phyloP scores from a whole-genome alignment of 2,888 invertebrate genomes.

The Drosophila phalerata region DNA sequence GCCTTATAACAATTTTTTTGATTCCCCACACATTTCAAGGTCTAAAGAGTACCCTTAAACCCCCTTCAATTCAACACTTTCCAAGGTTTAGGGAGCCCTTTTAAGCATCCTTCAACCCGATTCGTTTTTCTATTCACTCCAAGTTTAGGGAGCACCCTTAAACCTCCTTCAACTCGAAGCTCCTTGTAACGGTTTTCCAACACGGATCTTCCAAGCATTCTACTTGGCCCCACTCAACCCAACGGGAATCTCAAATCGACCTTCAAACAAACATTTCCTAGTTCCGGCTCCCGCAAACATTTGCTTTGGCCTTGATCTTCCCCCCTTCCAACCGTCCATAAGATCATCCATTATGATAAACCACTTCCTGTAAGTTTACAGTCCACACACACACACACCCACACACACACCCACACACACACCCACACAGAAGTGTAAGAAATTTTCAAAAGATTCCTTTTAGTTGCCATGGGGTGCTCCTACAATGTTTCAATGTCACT shows the following conservation, averaged over 20 bases:
- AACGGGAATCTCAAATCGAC: constrained; percentile 33
- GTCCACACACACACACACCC: constrained; percentile 22
- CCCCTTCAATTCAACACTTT: neutral
- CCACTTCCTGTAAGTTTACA: constrained; percentile 63
- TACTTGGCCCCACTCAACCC: constrained; percentile 13
- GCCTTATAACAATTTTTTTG: neutral
- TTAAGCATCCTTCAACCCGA: no score
- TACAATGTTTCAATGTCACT: constrained; percentile 62
- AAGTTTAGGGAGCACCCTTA: neutral
- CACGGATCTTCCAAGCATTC: constrained; percentile 23
- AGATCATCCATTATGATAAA: constrained; percentile 73
- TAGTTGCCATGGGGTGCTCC: constrained; percentile 46
- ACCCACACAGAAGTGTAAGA: constrained; percentile 28
- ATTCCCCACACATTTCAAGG: neutral
- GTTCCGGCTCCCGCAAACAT: constrained; percentile 53
- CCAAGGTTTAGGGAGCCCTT: no score
- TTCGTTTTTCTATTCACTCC: no score
- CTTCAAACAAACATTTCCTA: constrained; percentile 61
- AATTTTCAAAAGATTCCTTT: constrained; percentile 31
- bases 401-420: neutral
- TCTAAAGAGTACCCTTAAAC: neutral
- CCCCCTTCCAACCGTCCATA: constrained; percentile 11
- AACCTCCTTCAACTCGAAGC: constrained; percentile 36
- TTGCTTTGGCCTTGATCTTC: constrained; percentile 61
- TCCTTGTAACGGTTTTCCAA: constrained; percentile 2